Evolutionary conservation across 2,797 vertebrate genomes (phyloP), one percentile per base, ranked within the genome.

Genomic region (Acropternis orthonyx): DNA sequence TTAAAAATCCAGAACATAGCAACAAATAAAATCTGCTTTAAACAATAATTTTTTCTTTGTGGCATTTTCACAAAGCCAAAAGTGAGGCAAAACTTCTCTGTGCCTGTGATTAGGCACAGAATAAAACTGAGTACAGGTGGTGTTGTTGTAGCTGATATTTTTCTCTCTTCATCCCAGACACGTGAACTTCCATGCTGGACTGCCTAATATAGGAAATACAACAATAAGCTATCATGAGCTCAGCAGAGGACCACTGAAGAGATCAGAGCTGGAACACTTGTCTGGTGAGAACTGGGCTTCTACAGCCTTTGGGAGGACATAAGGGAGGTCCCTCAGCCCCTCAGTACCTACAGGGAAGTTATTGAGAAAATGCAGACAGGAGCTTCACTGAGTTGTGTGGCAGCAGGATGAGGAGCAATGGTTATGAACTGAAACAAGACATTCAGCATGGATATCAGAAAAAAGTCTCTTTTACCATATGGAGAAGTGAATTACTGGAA

Each of bases 161-260:
- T 88, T 69, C 58, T 78, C 61, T 59, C 61, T 85, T 93, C 61
- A 15, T 87, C 41, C 36, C 59, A 84, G 55, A 49, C 44, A 73
- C 6, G 7, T 23, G 49, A 88, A 84, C 2, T 36, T 85, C 56
- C 37, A 13, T 28, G 11, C 26, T 89, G 48, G 23, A 67, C 37
- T 23, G 43, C 14, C 17, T 63, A 46, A 21, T 32, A 28, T 6
- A 52, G 62, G 49, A 83, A 13, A 59, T 7, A 26, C 6, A 30
- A 3, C 0, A 1, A 28, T 36, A 77, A 59, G 12, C 32, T 52
- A 46, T 8, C 10, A 2, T 4, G 2, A 80, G 12, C n/a, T 85
- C n/a, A 63, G 22, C 48, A 71, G 67, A 66, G 23, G 48, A 66
- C 32, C 20, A 16, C 48, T n/a, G 43, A 75, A 28, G 14, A n/a